phyloP scores from a whole-genome alignment of 2,113 vertebrate species.

The Phasianus colchicus region DNA sequence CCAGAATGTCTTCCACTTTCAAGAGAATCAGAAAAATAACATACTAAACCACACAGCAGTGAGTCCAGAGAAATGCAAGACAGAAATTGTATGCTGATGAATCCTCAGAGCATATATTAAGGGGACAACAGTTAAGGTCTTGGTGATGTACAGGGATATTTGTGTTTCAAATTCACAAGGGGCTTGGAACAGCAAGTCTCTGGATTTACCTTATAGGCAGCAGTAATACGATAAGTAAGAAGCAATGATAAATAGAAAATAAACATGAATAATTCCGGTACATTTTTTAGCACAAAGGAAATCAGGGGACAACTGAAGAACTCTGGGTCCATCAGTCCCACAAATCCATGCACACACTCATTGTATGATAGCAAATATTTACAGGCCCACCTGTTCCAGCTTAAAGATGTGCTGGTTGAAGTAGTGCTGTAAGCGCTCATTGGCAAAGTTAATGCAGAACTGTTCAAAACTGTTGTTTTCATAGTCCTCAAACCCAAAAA shows the following conservation, averaged over 20 bases:
- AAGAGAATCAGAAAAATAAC: neutral
- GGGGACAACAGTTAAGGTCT: neutral
- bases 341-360: neutral
- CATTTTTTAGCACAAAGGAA: neutral
- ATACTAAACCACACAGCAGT: neutral
- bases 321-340: neutral
- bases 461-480: constrained; percentile 99
- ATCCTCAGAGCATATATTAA: neutral
- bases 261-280: neutral
- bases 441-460: constrained; percentile 99
- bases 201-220: neutral
- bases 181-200: neutral
- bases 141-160: neutral
- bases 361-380: neutral
- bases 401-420: constrained; percentile 99
- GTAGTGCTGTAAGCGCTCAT: constrained; percentile 97
- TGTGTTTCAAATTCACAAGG: neutral
- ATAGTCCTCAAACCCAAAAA: constrained; percentile 99
- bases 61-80: neutral
- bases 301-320: neutral
- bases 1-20: neutral
- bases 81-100: neutral
- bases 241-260: neutral
- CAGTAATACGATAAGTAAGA: neutral
- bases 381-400: constrained; percentile 89